Conservation (phyloP, 2,888 invertebrate genomes). For the Trichopria drosophilae region DNA sequence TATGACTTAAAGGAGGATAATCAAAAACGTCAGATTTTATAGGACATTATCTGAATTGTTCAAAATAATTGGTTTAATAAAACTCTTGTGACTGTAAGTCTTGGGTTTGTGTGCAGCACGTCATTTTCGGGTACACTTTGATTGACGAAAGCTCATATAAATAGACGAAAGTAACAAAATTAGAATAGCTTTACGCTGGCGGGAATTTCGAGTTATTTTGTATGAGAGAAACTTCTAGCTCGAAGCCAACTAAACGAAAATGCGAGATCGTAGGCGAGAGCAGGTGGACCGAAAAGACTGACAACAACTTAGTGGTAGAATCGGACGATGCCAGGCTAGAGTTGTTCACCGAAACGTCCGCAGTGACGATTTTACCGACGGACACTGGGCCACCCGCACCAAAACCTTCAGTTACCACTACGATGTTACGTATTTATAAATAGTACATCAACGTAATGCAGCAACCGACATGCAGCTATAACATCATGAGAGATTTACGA, state of each 20-base stretch:
- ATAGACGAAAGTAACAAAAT: constrained; percentile 24
- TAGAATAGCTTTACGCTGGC: constrained; percentile 17
- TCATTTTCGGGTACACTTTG: too few species aligned
- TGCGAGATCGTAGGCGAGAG: constrained; percentile 38
- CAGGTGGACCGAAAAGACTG: constrained; percentile 40
- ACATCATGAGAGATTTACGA: constrained; percentile 54
- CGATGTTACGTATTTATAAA: constrained; percentile 56
- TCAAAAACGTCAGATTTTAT: too few species aligned
- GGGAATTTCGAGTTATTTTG: constrained; percentile 15
- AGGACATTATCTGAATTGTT: too few species aligned
- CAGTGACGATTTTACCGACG: constrained; percentile 14
- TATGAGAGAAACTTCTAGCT: constrained; percentile 30
- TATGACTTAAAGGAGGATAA: too few species aligned
- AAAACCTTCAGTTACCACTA: constrained; percentile 46
- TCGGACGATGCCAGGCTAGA: not conserved
- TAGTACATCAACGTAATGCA: constrained; percentile 55
- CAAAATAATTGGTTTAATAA: too few species aligned
- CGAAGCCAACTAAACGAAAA: constrained; percentile 26
- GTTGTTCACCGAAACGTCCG: too few species aligned
- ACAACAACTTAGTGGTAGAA: too few species aligned
- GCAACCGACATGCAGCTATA: constrained; percentile 38
- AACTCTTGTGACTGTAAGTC: too few species aligned
- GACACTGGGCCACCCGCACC: constrained; percentile 47
- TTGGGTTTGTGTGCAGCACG: too few species aligned
- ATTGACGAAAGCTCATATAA: too few species aligned